These are phyloP conservation scores for Diadumene lineata DNA, from an alignment of 92 coral and sea anemone genomes.

Conservation along the genomic window DNA sequence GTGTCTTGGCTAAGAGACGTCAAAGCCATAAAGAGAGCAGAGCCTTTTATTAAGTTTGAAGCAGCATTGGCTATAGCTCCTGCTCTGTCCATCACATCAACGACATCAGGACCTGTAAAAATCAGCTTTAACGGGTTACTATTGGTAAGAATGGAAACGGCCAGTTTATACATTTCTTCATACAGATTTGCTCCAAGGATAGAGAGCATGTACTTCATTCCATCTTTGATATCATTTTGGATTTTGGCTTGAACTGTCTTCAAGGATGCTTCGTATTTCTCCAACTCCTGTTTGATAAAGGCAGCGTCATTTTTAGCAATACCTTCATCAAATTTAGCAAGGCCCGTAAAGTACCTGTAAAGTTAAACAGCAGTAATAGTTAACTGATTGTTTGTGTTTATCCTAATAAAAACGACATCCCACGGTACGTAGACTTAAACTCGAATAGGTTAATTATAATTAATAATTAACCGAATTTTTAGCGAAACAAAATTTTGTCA, in stretches of 20 bases:
- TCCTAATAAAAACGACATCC: too few relatives aligned
- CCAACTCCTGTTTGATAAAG: constrained; percentile 35
- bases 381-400: too few relatives aligned
- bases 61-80: constrained; percentile 36
- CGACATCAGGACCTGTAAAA: constrained; percentile 38
- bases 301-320: constrained; percentile 52
- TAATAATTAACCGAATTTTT: too few relatives aligned
- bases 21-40: constrained; percentile 20
- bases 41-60: constrained; percentile 14
- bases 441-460: too few relatives aligned
- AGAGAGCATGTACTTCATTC: constrained; percentile 5
- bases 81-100: constrained; percentile 34
- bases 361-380: too few relatives aligned
- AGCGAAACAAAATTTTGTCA: too few relatives aligned
- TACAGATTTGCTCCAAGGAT: constrained; percentile 10
- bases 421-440: too few relatives aligned
- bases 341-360: constrained; percentile 31
- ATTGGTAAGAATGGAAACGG: constrained; percentile 28
- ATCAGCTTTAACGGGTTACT: constrained; percentile 47
- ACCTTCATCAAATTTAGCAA: constrained; percentile 49
- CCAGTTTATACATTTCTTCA: constrained; percentile 20
- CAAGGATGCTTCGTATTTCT: constrained; percentile 10
- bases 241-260: constrained; percentile 18
- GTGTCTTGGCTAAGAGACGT: constrained; percentile 19
- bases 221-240: constrained; percentile 15